Evolutionary conservation across 1,140 invertebrate genomes (phyloP).

Genomic region (Ceratosolen fusciceps): DNA sequence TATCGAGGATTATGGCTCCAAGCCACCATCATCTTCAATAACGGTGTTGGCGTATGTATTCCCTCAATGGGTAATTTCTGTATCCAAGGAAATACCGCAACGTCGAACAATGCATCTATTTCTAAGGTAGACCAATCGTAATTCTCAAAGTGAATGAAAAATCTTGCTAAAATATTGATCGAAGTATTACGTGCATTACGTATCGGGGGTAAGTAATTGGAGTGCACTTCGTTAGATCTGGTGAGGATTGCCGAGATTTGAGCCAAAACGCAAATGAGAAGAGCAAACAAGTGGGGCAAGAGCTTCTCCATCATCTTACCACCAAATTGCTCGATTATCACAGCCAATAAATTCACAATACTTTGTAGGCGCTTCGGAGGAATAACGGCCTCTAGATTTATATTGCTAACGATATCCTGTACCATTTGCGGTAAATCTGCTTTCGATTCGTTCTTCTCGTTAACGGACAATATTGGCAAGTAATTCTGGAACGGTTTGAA

Average conservation of each 20-base stretch:
- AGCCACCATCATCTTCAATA: conserved; percentile 82
- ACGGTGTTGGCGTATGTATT: conserved; percentile 85
- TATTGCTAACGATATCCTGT: conserved; percentile 64
- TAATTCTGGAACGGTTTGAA: conserved; percentile 82
- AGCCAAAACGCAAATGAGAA: conserved; percentile 80
- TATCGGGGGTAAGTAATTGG: conserved; percentile 77
- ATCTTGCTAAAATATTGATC: conserved; percentile 76
- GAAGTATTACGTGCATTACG: conserved; percentile 78
- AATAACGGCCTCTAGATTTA: conserved; percentile 76
- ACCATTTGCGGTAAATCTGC: conserved; percentile 68
- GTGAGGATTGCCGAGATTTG: conserved; percentile 76
- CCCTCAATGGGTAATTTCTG: conserved; percentile 84
- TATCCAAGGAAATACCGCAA: conserved; percentile 86
- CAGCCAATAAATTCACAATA: conserved; percentile 82
- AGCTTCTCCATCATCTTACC: conserved; percentile 79
- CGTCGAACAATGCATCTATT: conserved; percentile 82
- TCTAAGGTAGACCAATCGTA: conserved; percentile 82
- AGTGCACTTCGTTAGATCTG: conserved; percentile 72
- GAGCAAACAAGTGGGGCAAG: conserved; percentile 79
- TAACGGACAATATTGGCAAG: conserved; percentile 70
- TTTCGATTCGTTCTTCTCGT: conserved; percentile 57
- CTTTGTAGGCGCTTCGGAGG: conserved; percentile 83
- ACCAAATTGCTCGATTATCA: conserved; percentile 89
- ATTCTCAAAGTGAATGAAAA: conserved; percentile 85
- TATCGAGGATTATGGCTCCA: conserved; percentile 86